These are phyloP conservation scores for Tetragnatha montana DNA, from an alignment of 2,888 invertebrate genomes.

Conservation along the genomic window DNA sequence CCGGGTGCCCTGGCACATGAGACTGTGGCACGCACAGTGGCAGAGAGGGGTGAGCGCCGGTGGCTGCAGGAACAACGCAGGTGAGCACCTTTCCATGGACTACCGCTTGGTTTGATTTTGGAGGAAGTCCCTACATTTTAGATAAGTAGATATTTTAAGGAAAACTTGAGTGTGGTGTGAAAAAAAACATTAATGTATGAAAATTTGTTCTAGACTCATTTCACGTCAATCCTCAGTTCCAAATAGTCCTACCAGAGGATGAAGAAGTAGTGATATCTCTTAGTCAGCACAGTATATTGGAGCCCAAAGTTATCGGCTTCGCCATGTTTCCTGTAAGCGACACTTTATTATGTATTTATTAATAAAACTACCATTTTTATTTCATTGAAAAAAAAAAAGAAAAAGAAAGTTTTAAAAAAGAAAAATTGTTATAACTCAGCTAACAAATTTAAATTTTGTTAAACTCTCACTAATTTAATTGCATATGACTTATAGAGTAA, in stretches of 20 bases:
- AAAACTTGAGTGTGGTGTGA: no score
- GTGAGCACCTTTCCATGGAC: conserved; percentile 75
- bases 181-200: no score
- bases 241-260: conserved; percentile 84
- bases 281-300: conserved; percentile 92
- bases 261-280: conserved; percentile 90
- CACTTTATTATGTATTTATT: no score
- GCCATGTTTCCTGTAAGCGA: conserved; percentile 82
- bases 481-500: no score
- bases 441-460: neutral
- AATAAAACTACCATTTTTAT: neutral
- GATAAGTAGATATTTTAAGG: no score
- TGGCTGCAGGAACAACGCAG: conserved; percentile 90
- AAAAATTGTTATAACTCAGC: neutral
- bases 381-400: no score
- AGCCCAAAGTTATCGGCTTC: conserved; percentile 94
- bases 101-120: no score
- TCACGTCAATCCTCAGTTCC: conserved; percentile 93
- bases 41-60: conserved; percentile 90
- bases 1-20: conserved; percentile 90
- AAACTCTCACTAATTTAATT: neutral
- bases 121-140: no score
- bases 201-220: conserved; percentile 83
- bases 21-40: conserved; percentile 91
- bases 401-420: neutral